These are phyloP conservation scores for Digitonthophagus gazella DNA, from an alignment of 2,888 invertebrate species.

Conservation along the genomic window DNA sequence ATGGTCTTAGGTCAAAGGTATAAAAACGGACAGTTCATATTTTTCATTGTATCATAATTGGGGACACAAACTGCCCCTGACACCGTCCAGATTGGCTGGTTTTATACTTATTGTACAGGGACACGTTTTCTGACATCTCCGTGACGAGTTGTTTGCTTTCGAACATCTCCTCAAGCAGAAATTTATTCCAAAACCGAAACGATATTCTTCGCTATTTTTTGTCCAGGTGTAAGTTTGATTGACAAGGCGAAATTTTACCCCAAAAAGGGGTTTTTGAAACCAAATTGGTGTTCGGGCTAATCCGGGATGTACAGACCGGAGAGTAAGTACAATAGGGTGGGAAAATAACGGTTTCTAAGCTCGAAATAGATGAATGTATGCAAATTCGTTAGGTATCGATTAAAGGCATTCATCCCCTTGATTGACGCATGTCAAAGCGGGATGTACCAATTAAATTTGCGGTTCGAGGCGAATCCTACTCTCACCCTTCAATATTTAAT, in stretches of 20 bases:
- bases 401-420: not conserved
- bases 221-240: conserved; percentile 36
- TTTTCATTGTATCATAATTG: conserved; percentile 45
- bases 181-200: not conserved
- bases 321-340: not conserved
- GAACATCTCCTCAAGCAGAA: not conserved
- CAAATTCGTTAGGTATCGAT: too few relatives aligned
- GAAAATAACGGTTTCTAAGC: not conserved
- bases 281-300: conserved; percentile 24
- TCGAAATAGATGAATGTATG: not conserved
- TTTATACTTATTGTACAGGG: not conserved
- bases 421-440: not conserved
- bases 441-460: not conserved
- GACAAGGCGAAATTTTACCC: conserved; percentile 28
- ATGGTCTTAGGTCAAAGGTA: conserved; percentile 37
- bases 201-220: not conserved
- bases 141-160: not conserved
- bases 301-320: conserved; percentile 26
- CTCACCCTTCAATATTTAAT: not conserved
- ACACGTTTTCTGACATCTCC: not conserved
- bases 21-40: conserved; percentile 42
- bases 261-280: conserved; percentile 30
- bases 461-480: not conserved
- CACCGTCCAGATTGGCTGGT: not conserved
- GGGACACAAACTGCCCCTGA: conserved; percentile 38